Conservation (phyloP, 1,140 invertebrate species). For the Philopotamus ludificatus region DNA sequence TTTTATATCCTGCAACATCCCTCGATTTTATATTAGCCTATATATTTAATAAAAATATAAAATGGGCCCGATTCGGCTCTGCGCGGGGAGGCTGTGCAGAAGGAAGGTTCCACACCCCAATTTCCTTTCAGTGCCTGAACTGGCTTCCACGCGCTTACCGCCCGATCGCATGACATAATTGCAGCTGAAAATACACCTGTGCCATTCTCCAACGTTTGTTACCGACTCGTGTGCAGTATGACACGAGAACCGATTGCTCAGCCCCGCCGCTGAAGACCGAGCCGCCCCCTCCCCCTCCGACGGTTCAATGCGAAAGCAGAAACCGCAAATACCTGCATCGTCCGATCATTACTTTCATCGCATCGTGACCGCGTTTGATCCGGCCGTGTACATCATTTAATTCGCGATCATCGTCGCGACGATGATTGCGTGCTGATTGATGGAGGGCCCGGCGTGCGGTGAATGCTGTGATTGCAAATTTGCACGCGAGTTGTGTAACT, state of each 20-base stretch:
- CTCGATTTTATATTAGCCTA: background rate
- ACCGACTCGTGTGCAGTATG: no score
- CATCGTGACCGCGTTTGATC: background rate
- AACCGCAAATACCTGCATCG: constrained; percentile 24
- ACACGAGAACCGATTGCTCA: no score
- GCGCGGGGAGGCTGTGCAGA: constrained; percentile 15
- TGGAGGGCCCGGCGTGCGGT: background rate
- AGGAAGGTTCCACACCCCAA: constrained; percentile 20
- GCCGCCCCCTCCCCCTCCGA: constrained; percentile 6
- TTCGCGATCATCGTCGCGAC: background rate
- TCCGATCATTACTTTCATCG: constrained; percentile 20
- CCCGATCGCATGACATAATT: background rate
- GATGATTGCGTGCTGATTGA: background rate
- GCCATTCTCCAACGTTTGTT: no score
- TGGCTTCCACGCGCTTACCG: background rate
- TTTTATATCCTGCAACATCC: no score
- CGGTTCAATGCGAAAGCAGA: no score
- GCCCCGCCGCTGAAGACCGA: no score
- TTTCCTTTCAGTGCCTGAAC: constrained; percentile 20
- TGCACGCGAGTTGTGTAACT: constrained; percentile 1
- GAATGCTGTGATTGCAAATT: constrained; percentile 10
- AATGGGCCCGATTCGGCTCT: constrained; percentile 4
- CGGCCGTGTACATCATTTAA: background rate
- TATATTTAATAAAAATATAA: background rate
- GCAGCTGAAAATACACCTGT: background rate